Percentiles rank a stretch among this genome's conserved stretches.
Evolutionary conservation across 2,113 vertebrate species (phyloP).

Genomic region (Catharus minimus): DNA sequence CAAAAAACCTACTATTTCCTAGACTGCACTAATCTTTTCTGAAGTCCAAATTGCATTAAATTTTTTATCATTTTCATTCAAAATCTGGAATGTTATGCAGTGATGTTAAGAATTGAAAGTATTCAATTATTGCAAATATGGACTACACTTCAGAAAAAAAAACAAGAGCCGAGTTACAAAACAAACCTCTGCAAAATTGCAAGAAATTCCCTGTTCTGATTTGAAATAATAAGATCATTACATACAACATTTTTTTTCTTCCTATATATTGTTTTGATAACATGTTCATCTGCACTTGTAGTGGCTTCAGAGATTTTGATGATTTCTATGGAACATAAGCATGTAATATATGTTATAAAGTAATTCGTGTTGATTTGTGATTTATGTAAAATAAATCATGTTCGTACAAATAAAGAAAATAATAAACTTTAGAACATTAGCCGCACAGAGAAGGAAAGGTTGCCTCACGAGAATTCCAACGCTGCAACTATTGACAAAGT

Average conservation of each 20-base stretch:
- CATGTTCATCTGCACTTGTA: neutral
- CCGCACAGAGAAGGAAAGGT: too few relatives aligned
- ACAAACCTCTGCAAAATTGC: neutral
- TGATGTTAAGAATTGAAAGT: neutral
- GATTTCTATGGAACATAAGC: neutral
- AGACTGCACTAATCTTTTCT: neutral
- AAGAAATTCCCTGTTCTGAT: neutral
- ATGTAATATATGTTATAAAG: too few relatives aligned
- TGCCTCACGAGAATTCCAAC: too few relatives aligned
- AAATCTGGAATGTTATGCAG: neutral
- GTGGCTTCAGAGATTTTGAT: neutral
- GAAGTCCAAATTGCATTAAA: neutral
- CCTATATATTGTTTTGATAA: neutral
- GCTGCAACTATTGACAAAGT: too few relatives aligned
- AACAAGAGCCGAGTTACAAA: neutral
- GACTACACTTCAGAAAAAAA: neutral
- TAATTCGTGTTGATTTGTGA: too few relatives aligned
- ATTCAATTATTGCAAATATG: neutral
- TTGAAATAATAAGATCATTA: neutral
- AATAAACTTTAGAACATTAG: too few relatives aligned
- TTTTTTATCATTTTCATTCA: neutral
- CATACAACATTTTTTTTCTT: neutral
- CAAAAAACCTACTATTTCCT: neutral
- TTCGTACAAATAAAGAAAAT: too few relatives aligned
- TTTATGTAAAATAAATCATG: too few relatives aligned